Percentiles rank a stretch among this genome's conserved stretches.
Conservation (phyloP, 2,888 invertebrate genomes). For the Drosophila kambysellisi region DNA sequence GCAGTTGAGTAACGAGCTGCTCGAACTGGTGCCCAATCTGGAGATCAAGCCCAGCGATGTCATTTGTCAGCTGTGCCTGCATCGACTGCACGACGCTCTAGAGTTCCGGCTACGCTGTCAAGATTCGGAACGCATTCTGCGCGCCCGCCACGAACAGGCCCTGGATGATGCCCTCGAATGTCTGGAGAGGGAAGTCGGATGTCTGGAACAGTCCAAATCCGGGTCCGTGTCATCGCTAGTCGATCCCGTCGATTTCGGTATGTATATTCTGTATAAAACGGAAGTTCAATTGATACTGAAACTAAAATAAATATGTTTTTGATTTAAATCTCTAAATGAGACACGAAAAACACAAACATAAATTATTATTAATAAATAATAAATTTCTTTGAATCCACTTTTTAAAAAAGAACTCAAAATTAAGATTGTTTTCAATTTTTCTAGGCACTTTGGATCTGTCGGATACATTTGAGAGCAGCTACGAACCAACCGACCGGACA, state of each 20-base stretch:
- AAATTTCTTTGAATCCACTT: too few relatives aligned
- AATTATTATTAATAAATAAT: not conserved
- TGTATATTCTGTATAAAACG: conserved; percentile 10
- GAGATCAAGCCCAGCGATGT: conserved; percentile 65
- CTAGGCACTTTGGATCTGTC: conserved; percentile 51
- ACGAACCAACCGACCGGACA: conserved; percentile 1
- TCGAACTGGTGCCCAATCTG: conserved; percentile 58
- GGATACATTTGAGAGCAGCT: conserved; percentile 30
- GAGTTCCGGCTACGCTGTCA: conserved; percentile 72
- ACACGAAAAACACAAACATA: not conserved
- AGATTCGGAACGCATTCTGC: conserved; percentile 71
- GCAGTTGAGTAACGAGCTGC: conserved; percentile 61
- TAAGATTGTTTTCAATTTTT: not conserved
- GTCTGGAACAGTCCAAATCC: conserved; percentile 45
- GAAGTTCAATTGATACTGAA: not conserved
- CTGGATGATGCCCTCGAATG: conserved; percentile 72
- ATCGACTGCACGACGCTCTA: conserved; percentile 65
- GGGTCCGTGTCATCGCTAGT: conserved; percentile 7
- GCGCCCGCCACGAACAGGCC: conserved; percentile 65
- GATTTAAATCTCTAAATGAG: not conserved
- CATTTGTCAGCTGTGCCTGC: conserved; percentile 73
- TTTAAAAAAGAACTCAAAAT: not conserved
- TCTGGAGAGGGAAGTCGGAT: conserved; percentile 65
- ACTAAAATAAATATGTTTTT: not conserved
- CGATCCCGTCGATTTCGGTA: conserved; percentile 68